Evolutionary conservation across 2,888 invertebrate species (phyloP).

Genomic region (Pseudococcus jackbeardsleyi): DNA sequence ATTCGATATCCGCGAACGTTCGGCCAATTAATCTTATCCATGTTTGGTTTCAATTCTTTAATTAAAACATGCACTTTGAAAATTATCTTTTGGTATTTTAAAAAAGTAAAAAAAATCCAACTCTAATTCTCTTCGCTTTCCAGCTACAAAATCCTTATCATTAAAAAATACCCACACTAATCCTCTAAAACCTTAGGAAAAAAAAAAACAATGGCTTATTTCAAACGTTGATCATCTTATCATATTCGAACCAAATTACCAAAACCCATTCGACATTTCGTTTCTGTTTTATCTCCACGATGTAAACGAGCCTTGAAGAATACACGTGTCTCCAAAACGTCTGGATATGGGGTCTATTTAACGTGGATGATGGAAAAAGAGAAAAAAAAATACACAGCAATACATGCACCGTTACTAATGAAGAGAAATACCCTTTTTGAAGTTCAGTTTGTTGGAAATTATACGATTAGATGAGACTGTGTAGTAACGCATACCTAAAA

Average conservation of each 20-base stretch:
- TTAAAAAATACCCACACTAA: not conserved
- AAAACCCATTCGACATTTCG: not conserved
- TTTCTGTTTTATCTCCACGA: not conserved
- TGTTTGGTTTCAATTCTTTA: no score
- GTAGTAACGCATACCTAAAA: not conserved
- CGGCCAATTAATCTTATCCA: no score
- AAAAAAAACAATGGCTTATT: not conserved
- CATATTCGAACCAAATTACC: not conserved
- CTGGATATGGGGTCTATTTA: not conserved
- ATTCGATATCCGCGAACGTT: no score
- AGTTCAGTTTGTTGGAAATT: constrained; percentile 6
- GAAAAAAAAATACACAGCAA: not conserved
- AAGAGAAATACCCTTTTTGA: constrained; percentile 17
- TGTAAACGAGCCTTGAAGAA: constrained; percentile 22
- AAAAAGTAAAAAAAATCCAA: no score
- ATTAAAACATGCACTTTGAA: no score
- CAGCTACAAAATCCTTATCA: not conserved
- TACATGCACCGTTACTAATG: constrained; percentile 22
- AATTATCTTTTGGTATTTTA: no score
- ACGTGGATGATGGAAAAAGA: not conserved
- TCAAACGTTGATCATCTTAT: not conserved
- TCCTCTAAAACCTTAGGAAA: not conserved
- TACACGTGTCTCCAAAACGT: constrained; percentile 12
- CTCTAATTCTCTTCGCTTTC: not conserved
- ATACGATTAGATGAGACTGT: not conserved